Base-by-base conservation (phyloP, 2,888 invertebrate species). In the Scrobipalpa costella region DNA sequence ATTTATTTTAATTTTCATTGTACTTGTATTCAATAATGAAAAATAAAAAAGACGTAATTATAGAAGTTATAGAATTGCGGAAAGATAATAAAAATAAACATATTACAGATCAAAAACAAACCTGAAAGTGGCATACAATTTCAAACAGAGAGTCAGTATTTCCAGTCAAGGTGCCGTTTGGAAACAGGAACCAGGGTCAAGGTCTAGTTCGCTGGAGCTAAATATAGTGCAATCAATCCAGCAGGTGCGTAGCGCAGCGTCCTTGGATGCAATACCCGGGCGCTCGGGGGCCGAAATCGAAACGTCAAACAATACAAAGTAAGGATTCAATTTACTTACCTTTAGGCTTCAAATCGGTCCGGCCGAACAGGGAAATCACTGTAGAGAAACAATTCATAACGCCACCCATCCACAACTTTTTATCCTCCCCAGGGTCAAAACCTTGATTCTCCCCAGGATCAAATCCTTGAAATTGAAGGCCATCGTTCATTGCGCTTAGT, bases 331-430 rank as follows among this genome's bases (percentile, higher is more conserved):
- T 44, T 63, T 49, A 47, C 73, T 79, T 78, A 94, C 94, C 94
- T 91, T 93, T 90, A 67, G 92, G 92, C 78, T 95, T 96, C 66
- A 94, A 93, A 76, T 96, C 96, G 0, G 94, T 92, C 13, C 95
- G 94, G 82, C 96, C 97, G 64, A 98, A 96, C 72, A 98, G 94
- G n/a, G 95, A 95, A 84, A 97, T 93, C 9, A 98, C 95, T 0
- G 97, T 97, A 67, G 96, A 93, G 79, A 98, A 94, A 78, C 98
- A 98, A 0, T 97, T 97, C 71, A 97, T 91, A 63, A 98, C 93
- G 0, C 97, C 97, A 68, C 95, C 95, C 81, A 96, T 93, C 96
- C 96, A 96, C 69, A 93, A 93, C 71, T 85, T 80, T 68, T 94
- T 94, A 27, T 83, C 81, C 27, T 75, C 64, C 49, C 75, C 75